Base-by-base conservation (phyloP, 1,140 invertebrate genomes). In the Nasonia longicornis region DNA sequence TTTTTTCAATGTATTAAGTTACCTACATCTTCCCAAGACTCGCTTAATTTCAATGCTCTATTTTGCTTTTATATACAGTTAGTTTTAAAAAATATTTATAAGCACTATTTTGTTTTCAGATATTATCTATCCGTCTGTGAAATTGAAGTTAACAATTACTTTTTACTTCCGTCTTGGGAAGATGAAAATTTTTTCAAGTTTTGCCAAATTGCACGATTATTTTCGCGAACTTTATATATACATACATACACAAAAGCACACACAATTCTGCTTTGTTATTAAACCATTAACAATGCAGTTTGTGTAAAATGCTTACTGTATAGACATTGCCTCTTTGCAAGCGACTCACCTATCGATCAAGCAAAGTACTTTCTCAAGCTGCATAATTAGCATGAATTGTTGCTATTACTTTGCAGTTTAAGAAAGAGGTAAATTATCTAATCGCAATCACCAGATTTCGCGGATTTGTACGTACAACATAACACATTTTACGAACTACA, bases 231-330 rank as follows among this genome's bases (percentile, higher is more conserved):
- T 84, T 75, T 71, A 79, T 35, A 64, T 64, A n/a, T 64, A 72
- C 81, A 75, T 81, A 81, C 52, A 26, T 75, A 79, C 82, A 82
- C 22, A 74, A 74, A 83, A 76, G 69, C 14, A 76, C 63, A 69
- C 64, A 71, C 45, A 79, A 58, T n/a, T 79, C 69, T 31, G 22
- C 77, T 79, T 63, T 71, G 12, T 79, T 71, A 79, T 71, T 7
- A 71, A 78, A 71, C 12, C 29, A 63, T 71, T 63, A 79, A 63
- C 48, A 71, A 79, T 71, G 35, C 67, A 77, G 29, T 63, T 79
- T 79, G 67, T 79, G 67, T 79, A 67, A 79, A 79, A 79, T 71
- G 29, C 26, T 71, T 71, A 71, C 14, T 77, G 29, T 42, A 8
- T 26, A 48, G 26, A 42, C 42, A 52, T 77, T n/a, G 35, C 11